Conservation (phyloP, 1,140 invertebrate species). For the Lepidurus couesii region DNA sequence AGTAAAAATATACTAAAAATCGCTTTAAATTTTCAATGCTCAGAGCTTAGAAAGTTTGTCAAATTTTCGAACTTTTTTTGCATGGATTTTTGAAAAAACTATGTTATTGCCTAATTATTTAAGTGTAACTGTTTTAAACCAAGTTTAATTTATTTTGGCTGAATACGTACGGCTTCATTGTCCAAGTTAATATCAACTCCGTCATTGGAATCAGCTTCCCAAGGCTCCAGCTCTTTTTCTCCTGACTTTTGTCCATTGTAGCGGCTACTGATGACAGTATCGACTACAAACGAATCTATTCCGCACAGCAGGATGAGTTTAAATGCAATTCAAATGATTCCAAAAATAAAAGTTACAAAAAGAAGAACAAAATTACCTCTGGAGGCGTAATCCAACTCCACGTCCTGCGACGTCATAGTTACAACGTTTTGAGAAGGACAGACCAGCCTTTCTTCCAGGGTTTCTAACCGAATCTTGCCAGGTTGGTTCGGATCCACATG, state of each 20-base stretch:
- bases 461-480: slow-evolving; percentile 55
- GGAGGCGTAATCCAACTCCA: slow-evolving; percentile 80
- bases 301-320: slow-evolving; percentile 32
- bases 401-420: slow-evolving; percentile 66
- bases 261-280: slow-evolving; percentile 57
- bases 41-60: too few relatives aligned
- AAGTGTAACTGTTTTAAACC: too few relatives aligned
- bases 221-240: slow-evolving; percentile 77
- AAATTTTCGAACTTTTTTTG: too few relatives aligned
- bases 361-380: slow-evolving; percentile 49
- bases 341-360: background rate
- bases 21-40: too few relatives aligned
- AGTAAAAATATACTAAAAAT: too few relatives aligned
- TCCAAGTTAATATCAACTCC: slow-evolving; percentile 46
- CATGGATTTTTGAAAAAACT: too few relatives aligned
- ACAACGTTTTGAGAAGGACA: slow-evolving; percentile 78
- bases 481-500: slow-evolving; percentile 63
- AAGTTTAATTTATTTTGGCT: too few relatives aligned
- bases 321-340: slow-evolving; percentile 22
- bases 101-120: too few relatives aligned
- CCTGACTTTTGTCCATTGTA: slow-evolving; percentile 55
- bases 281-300: slow-evolving; percentile 54
- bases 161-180: slow-evolving; percentile 55
- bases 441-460: slow-evolving; percentile 72
- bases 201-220: slow-evolving; percentile 66